Percentiles rank a stretch among this genome's conserved stretches.
These are phyloP conservation scores for Grammomys dolichurus DNA, from an alignment of 2,113 vertebrate genomes.

Conservation along the genomic window DNA sequence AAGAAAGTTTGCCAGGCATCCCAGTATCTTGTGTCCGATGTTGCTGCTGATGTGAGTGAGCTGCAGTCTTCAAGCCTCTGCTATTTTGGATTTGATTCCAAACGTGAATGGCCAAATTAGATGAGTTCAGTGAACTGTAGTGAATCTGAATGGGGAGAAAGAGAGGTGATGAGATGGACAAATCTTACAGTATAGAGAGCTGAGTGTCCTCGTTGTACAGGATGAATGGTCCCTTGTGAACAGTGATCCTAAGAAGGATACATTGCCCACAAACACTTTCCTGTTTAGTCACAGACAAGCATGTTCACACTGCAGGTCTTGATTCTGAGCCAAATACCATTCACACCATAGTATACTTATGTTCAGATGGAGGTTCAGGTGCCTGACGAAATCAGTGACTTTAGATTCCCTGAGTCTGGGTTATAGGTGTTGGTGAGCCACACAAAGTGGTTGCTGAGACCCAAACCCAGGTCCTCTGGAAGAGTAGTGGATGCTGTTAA, in stretches of 20 bases:
- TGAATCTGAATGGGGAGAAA: not conserved
- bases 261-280: not conserved
- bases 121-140: not conserved
- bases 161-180: not conserved
- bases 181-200: not conserved
- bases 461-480: not conserved
- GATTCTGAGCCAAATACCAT: not conserved
- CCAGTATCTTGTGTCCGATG: not conserved
- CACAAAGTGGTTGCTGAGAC: not conserved
- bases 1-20: constrained; percentile 34
- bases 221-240: not conserved
- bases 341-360: not conserved
- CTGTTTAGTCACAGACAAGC: not conserved
- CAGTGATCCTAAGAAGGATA: not conserved
- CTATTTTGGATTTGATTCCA: constrained; percentile 50
- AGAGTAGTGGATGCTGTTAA: not conserved
- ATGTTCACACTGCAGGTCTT: not conserved
- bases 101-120: not conserved
- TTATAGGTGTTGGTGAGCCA: not conserved
- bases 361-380: not conserved
- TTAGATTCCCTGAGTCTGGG: not conserved
- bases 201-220: not conserved
- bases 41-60: not conserved
- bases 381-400: not conserved
- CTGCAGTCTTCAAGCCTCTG: not conserved